Conservation (phyloP, 2,113 vertebrate genomes). For the Uropsilus gracilis region DNA sequence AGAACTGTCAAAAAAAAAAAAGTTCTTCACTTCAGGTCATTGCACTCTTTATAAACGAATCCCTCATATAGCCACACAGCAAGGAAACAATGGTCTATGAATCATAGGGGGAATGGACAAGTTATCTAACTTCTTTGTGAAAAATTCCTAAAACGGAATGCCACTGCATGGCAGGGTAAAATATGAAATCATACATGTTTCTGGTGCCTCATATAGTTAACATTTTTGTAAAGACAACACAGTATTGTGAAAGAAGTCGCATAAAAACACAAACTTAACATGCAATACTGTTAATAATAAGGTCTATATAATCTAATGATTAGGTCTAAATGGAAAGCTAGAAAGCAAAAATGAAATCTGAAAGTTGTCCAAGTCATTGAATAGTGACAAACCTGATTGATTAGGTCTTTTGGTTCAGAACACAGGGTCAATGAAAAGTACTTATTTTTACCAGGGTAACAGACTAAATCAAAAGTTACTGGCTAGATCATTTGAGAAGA, state of each 20-base stretch:
- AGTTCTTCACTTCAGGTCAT: not conserved
- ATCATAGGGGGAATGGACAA: not conserved
- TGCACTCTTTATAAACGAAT: not conserved
- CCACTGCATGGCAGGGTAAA: not conserved
- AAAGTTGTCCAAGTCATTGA: constrained; percentile 40
- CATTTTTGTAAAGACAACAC: not conserved
- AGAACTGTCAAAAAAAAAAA: not conserved
- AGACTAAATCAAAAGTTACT: constrained; percentile 33
- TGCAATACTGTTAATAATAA: not conserved
- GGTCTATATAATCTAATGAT: not conserved
- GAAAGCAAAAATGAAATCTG: constrained; percentile 37
- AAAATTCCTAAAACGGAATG: not conserved
- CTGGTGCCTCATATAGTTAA: not conserved
- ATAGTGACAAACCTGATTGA: constrained; percentile 32
- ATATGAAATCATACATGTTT: constrained; percentile 9
- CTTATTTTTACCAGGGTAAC: constrained; percentile 18
- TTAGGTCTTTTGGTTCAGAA: constrained; percentile 34
- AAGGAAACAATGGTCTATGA: not conserved
- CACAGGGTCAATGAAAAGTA: not conserved
- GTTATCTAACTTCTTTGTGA: not conserved
- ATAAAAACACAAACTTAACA: constrained; percentile 12
- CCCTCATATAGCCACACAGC: not conserved
- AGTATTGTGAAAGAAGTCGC: not conserved
- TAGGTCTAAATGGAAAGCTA: constrained; percentile 40
- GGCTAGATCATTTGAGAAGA: constrained; percentile 24